Conservation (phyloP, 2,113 vertebrate species). For the Probosciger aterrimus region DNA sequence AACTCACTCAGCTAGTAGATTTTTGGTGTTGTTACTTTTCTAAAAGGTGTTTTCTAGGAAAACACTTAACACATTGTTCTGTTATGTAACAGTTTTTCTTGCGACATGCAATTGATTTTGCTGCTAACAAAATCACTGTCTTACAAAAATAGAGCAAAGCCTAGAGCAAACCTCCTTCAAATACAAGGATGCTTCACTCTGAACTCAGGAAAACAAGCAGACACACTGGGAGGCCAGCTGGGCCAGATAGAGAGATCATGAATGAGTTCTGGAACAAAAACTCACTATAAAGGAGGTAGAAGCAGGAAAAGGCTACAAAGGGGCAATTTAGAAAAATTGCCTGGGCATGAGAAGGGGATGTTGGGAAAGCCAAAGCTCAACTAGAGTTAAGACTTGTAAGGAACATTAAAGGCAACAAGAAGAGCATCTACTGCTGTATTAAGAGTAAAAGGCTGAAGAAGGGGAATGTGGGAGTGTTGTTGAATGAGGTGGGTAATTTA, state of each 20-base stretch:
- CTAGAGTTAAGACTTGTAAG: not conserved
- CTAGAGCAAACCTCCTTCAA: not conserved
- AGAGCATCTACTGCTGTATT: not conserved
- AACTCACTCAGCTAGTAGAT: not conserved
- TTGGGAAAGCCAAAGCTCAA: not conserved
- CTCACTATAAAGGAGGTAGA: fast-evolving
- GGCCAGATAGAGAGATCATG: not conserved
- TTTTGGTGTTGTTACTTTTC: not conserved
- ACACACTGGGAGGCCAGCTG: not conserved
- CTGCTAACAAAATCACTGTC: not conserved
- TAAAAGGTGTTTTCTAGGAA: not conserved
- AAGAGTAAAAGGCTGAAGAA: not conserved
- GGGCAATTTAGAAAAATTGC: not conserved
- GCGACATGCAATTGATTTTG: not conserved
- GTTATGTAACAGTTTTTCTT: not conserved
- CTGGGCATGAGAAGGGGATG: not conserved
- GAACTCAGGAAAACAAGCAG: not conserved
- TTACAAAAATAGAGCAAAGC: not conserved
- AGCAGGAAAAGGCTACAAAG: not conserved
- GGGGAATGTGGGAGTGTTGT: not conserved
- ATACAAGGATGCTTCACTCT: not conserved
- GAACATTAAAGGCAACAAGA: not conserved
- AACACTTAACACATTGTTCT: not conserved
- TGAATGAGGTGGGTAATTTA: not conserved
- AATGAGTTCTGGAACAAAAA: not conserved